A percentile compares a stretch with the other conserved stretches of the same genome.
Conservation (phyloP, 2,797 vertebrate genomes). For the Okamejei kenojei region DNA sequence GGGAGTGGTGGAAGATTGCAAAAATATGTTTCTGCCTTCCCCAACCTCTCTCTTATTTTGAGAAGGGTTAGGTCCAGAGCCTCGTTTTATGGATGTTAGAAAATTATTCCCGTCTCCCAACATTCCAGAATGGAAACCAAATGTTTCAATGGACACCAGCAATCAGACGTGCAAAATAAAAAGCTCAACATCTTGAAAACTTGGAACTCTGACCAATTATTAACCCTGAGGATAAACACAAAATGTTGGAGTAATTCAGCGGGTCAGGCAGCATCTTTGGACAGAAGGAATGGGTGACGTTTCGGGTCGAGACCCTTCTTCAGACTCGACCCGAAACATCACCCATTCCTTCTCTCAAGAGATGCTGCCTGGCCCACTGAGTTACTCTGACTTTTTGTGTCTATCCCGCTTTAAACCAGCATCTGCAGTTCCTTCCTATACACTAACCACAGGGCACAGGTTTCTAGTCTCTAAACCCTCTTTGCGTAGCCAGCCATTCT, state of each 20-base stretch:
- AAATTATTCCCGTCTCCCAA: neutral
- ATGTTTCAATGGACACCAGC: neutral
- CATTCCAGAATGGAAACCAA: neutral
- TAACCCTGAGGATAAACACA: neutral
- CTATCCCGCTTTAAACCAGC: too few relatives aligned
- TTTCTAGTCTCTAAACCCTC: slow-evolving; percentile 1
- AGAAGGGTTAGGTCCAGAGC: neutral
- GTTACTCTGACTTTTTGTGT: too few relatives aligned
- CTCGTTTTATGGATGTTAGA: neutral
- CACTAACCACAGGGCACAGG: neutral
- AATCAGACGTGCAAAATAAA: neutral
- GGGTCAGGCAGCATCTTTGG: too few relatives aligned
- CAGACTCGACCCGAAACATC: too few relatives aligned
- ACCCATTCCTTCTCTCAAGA: too few relatives aligned
- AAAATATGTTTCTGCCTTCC: neutral
- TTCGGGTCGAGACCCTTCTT: too few relatives aligned
- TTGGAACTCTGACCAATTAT: neutral
- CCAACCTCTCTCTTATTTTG: neutral
- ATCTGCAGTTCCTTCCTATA: too few relatives aligned
- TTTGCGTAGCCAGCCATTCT: neutral
- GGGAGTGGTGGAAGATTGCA: slow-evolving; percentile 1
- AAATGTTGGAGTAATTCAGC: too few relatives aligned
- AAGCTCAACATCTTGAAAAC: neutral
- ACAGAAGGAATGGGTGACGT: too few relatives aligned
- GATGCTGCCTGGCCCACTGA: too few relatives aligned